Evolutionary conservation across 1,140 invertebrate species (phyloP).

Genomic region (Tenebrio molitor): DNA sequence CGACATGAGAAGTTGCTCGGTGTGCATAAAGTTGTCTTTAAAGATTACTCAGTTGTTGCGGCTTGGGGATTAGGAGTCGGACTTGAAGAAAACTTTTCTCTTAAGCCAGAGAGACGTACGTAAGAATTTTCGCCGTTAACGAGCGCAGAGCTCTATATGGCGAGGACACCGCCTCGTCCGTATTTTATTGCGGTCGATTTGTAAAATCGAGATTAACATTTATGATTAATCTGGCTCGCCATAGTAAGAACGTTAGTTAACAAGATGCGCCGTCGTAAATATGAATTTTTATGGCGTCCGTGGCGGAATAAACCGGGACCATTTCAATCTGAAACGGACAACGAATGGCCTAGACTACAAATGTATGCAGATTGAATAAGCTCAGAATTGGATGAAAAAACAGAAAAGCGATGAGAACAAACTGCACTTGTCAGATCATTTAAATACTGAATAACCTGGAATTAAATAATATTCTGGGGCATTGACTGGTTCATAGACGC

Average conservation of each 20-base stretch:
- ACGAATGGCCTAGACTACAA: slow-evolving; percentile 8
- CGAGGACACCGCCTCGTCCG: slow-evolving; percentile 26
- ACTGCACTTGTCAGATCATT: slow-evolving; percentile 53
- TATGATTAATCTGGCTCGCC: slow-evolving; percentile 34
- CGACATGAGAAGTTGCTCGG: too few species aligned
- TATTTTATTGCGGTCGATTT: slow-evolving; percentile 31
- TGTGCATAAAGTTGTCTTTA: too few species aligned
- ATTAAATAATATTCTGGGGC: slow-evolving; percentile 54
- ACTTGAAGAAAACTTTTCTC: too few species aligned
- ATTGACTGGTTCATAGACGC: slow-evolving; percentile 49
- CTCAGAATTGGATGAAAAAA: slow-evolving; percentile 40
- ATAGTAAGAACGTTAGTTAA: slow-evolving; percentile 35
- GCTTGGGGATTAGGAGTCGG: too few species aligned
- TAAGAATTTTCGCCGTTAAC: too few species aligned
- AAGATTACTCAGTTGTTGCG: too few species aligned
- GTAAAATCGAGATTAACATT: slow-evolving; percentile 38
- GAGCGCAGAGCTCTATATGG: slow-evolving; percentile 22
- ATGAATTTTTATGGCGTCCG: slow-evolving; percentile 22
- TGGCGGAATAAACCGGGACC: slow-evolving; percentile 11
- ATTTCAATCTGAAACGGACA: slow-evolving; percentile 26
- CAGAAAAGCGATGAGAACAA: slow-evolving; percentile 43
- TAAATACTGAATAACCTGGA: slow-evolving; percentile 51
- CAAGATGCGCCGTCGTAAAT: slow-evolving; percentile 38
- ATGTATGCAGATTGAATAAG: slow-evolving; percentile 40
- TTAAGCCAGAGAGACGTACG: too few species aligned